Evolutionary conservation across 2,113 vertebrate genomes (phyloP), one percentile per base, ranked within the genome.

Genomic region (Periophthalmus modestus): DNA sequence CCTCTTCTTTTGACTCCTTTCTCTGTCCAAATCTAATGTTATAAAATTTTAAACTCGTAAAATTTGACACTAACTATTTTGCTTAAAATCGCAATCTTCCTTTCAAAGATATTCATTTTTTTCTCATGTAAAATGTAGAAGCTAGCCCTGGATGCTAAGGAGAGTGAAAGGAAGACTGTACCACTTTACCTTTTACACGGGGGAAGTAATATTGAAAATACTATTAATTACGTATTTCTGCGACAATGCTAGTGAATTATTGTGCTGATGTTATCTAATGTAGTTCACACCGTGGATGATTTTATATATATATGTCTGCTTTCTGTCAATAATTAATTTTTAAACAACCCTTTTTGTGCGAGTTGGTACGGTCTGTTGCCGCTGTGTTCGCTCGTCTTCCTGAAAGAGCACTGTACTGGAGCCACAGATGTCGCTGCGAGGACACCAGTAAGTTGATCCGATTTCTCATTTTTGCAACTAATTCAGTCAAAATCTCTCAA

Each of bases 351-450:
- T 75, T 28, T 0, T 18, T 1, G 11, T 19, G 57, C 0, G 11
- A 82, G 62, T 80, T 94, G 92, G 93, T 89, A 62, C 67, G 65
- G 52, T 85, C 93, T 89, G 87, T 92, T 90, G 90, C 93, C 90
- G 89, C 81, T 91, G 88, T 77, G 71, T 86, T 76, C 80, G 77
- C 75, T 82, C 85, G 84, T 55, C 88, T 91, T 91, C 91, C 89
- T 92, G 89, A 82, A 80, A 72, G 83, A 88, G 74, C 72, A 34
- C 18, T 54, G 87, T 69, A 23, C n/a, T 55, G 85, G 77, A 89
- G 80, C 78, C 61, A 71, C 68, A 68, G 69, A 71, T 81, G 66
- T 86, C 54, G 69, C 72, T 10, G 15, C 7, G 1, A 24, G 1
- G 19, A 61, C 2, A 0, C 23, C 14, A 84, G 87, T 90, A 68